A percentile compares a stretch with the other conserved stretches of the same genome.
phyloP scores from a whole-genome alignment of 2,888 invertebrate genomes.

The Cerceris ruficornis region DNA sequence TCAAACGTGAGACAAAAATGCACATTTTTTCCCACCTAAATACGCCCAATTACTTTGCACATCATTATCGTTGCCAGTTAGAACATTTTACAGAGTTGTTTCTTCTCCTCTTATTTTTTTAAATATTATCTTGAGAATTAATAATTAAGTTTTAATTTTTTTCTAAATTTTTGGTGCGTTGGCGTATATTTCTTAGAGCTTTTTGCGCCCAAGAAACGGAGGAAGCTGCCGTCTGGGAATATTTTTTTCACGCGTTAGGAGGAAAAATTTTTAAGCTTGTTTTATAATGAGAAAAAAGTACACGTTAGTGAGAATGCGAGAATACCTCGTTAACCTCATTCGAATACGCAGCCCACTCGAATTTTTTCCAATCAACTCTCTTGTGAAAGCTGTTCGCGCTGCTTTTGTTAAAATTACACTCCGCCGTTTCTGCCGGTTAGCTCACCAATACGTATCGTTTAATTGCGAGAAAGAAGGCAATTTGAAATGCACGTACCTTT shows the following conservation, averaged over 20 bases:
- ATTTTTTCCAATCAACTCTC: constrained; percentile 1
- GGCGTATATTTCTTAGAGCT: too few relatives aligned
- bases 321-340: constrained; percentile 5
- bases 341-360: background rate
- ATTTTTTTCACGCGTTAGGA: background rate
- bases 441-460: background rate
- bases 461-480: background rate
- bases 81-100: too few relatives aligned
- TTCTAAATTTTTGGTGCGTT: too few relatives aligned
- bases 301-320: background rate
- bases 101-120: too few relatives aligned
- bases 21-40: too few relatives aligned
- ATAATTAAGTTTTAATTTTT: too few relatives aligned
- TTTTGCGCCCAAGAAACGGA: background rate
- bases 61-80: too few relatives aligned
- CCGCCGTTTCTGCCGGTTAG: background rate
- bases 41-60: too few relatives aligned
- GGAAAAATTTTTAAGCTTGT: background rate
- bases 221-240: background rate
- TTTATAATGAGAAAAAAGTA: constrained; percentile 3
- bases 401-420: background rate
- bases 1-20: too few relatives aligned
- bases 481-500: too few relatives aligned
- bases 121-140: too few relatives aligned
- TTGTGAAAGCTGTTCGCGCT: background rate